phyloP scores from a whole-genome alignment of 2,888 invertebrate genomes.

The Toxonevra muliebris region DNA sequence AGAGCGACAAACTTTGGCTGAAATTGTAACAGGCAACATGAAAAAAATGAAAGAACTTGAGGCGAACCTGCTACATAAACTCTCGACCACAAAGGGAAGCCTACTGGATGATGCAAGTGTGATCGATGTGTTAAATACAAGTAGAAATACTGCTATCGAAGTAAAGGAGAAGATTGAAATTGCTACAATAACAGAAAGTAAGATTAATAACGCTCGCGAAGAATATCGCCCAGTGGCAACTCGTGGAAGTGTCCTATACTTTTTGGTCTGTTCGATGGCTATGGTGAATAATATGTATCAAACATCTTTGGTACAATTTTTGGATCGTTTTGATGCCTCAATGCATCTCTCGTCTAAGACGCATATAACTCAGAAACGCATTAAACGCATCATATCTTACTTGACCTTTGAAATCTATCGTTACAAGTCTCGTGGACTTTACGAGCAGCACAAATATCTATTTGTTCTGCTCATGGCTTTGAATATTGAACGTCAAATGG shows the following conservation, averaged over 20 bases:
- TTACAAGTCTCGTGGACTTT: constrained; percentile 83
- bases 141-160: constrained; percentile 83
- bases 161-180: constrained; percentile 82
- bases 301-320: constrained; percentile 85
- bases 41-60: constrained; percentile 87
- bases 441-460: constrained; percentile 85
- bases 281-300: constrained; percentile 92
- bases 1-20: constrained; percentile 81
- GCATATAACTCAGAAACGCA: constrained; percentile 72
- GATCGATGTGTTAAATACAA: constrained; percentile 81
- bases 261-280: constrained; percentile 86
- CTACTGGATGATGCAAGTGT: constrained; percentile 87
- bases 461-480: constrained; percentile 82
- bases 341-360: constrained; percentile 76
- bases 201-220: constrained; percentile 85
- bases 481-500: constrained; percentile 81
- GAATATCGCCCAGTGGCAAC: constrained; percentile 87
- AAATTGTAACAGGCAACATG: constrained; percentile 83
- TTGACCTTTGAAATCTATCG: constrained; percentile 83
- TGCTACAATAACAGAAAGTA: constrained; percentile 82
- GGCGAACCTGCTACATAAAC: constrained; percentile 82
- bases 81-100: constrained; percentile 87
- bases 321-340: constrained; percentile 86
- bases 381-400: constrained; percentile 80
- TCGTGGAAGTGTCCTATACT: constrained; percentile 86